Percentiles rank a stretch among this genome's conserved stretches.
These are phyloP conservation scores for Sesamia nonagrioides DNA, from an alignment of 1,140 invertebrate species.

Conservation along the genomic window DNA sequence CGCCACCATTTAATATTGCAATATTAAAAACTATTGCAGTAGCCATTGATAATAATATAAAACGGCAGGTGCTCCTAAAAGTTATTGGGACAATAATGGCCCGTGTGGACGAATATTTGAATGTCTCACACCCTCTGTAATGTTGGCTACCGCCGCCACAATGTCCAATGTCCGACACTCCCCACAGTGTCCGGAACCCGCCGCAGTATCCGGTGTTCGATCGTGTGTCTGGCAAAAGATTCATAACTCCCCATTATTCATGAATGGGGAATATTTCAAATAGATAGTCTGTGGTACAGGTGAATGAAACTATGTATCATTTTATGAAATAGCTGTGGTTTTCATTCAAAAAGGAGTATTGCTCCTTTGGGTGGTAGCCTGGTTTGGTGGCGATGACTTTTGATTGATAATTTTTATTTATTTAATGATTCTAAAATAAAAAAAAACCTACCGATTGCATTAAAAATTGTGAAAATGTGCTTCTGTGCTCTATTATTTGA, in stretches of 20 bases:
- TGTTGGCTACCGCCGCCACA: not conserved
- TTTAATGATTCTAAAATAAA: no score
- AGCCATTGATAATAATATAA: not conserved
- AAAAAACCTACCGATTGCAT: no score
- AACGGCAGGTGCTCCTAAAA: not conserved
- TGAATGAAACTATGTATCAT: not conserved
- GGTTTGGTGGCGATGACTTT: no score
- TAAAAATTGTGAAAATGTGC: no score
- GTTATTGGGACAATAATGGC: slow-evolving; percentile 1
- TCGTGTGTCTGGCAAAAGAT: slow-evolving; percentile 2
- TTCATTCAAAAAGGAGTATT: not conserved
- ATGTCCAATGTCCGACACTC: not conserved
- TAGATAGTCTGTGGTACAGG: not conserved
- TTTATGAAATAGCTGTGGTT: not conserved
- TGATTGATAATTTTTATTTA: no score
- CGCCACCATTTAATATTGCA: not conserved
- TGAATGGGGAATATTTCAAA: not conserved
- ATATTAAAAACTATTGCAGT: not conserved
- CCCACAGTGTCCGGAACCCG: not conserved
- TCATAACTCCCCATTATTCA: slow-evolving; percentile 5
- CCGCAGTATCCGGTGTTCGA: not conserved
- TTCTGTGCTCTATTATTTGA: no score
- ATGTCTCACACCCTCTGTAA: not conserved
- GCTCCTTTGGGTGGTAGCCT: no score
- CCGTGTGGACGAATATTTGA: not conserved